Evolutionary conservation across 2,113 vertebrate genomes (phyloP).

Genomic region (Burhinus bistriatus): DNA sequence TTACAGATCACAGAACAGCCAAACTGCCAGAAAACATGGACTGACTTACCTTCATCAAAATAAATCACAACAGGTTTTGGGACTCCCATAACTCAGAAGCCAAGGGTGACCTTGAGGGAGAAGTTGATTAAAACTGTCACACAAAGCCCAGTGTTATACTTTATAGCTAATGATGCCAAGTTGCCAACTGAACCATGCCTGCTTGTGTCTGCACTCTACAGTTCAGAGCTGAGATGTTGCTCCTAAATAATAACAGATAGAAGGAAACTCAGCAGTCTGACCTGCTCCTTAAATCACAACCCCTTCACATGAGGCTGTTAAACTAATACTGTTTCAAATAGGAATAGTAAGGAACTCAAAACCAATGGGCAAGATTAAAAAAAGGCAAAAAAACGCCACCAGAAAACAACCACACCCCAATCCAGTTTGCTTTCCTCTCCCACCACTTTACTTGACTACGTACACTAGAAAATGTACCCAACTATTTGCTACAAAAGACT

Average conservation of each 20-base stretch:
- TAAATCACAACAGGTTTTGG: constrained; percentile 63
- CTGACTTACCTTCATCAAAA: constrained; percentile 67
- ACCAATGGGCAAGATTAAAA: neutral
- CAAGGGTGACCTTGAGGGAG: constrained; percentile 66
- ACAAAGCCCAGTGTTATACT: constrained; percentile 24
- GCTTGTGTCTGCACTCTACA: neutral
- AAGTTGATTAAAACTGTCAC: constrained; percentile 68
- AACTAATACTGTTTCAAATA: neutral
- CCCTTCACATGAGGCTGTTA: neutral
- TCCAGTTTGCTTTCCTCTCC: neutral
- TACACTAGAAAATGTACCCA: neutral
- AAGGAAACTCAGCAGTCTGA: neutral
- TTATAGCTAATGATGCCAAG: constrained; percentile 38
- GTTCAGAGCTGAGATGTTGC: neutral
- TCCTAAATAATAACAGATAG: neutral
- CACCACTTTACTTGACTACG: neutral
- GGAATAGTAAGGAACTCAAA: neutral
- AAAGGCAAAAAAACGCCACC: neutral
- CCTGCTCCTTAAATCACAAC: neutral
- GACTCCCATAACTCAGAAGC: constrained; percentile 59
- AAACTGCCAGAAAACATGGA: constrained; percentile 52
- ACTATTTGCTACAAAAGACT: neutral
- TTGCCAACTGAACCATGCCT: neutral
- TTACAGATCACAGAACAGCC: constrained; percentile 68
- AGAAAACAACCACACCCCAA: neutral